phyloP scores from a whole-genome alignment of 2,888 invertebrate genomes.

The Nineta flava region DNA sequence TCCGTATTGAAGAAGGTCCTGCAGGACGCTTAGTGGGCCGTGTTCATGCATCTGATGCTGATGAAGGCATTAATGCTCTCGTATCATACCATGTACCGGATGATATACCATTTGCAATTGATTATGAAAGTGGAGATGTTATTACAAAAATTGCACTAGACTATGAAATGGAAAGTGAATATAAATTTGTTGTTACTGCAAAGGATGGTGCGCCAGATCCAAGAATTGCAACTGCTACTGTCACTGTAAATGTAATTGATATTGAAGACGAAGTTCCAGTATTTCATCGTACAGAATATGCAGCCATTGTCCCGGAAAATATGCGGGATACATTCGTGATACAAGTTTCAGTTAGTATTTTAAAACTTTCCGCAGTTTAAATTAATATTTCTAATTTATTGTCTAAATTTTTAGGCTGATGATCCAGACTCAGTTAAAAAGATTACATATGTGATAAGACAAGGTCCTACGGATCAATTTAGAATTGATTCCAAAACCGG shows the following conservation, averaged over 20 bases:
- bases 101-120: conserved; percentile 64
- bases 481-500: conserved; percentile 69
- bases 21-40: conserved; percentile 49
- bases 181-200: conserved; percentile 75
- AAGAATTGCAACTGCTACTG: conserved; percentile 72
- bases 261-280: conserved; percentile 69
- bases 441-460: conserved; percentile 68
- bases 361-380: neutral
- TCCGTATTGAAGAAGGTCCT: conserved; percentile 63
- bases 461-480: conserved; percentile 68
- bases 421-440: conserved; percentile 69
- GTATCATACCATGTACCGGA: conserved; percentile 65
- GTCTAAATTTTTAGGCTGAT: conserved; percentile 38
- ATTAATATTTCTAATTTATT: conserved; percentile 4
- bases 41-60: conserved; percentile 72
- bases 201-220: conserved; percentile 77
- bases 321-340: conserved; percentile 59
- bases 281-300: conserved; percentile 55
- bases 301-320: conserved; percentile 74
- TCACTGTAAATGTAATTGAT: conserved; percentile 65
- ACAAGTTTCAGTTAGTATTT: conserved; percentile 48
- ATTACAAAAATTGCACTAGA: conserved; percentile 58
- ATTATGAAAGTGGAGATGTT: conserved; percentile 64
- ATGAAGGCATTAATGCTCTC: conserved; percentile 70
- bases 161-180: conserved; percentile 64